Conservation (phyloP, 2,113 vertebrate species). For the Leucopternis melanops region DNA sequence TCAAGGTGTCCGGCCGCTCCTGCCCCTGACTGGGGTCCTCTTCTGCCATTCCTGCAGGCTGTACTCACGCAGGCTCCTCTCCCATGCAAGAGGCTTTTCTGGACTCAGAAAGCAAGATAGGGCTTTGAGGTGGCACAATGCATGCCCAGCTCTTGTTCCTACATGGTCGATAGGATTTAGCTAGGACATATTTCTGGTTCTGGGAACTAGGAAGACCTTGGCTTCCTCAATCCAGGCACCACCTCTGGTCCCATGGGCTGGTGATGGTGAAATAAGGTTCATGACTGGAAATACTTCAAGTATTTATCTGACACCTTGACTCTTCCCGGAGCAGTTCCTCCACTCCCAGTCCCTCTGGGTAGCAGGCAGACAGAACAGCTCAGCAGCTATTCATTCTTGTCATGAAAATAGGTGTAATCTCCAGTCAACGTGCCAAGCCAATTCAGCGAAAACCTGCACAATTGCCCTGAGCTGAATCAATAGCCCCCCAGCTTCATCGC, state of each 20-base stretch:
- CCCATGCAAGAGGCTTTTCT: background rate
- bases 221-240: background rate
- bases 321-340: background rate
- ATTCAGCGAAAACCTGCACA: background rate
- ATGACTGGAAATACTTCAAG: background rate
- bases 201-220: background rate
- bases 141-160: background rate
- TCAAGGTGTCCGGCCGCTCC: rapidly evolving
- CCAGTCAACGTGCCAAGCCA: background rate
- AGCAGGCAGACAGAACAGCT: background rate
- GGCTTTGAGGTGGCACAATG: background rate
- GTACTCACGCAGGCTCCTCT: background rate
- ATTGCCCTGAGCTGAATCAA: background rate
- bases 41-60: background rate
- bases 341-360: background rate
- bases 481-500: background rate
- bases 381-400: background rate
- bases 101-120: background rate
- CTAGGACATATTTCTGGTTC: background rate
- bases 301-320: background rate
- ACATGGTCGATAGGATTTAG: background rate
- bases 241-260: background rate
- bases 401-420: background rate
- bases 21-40: background rate
- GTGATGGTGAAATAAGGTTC: background rate